Conservation (phyloP, 2,888 invertebrate genomes). For the Hypomecis punctinalis region DNA sequence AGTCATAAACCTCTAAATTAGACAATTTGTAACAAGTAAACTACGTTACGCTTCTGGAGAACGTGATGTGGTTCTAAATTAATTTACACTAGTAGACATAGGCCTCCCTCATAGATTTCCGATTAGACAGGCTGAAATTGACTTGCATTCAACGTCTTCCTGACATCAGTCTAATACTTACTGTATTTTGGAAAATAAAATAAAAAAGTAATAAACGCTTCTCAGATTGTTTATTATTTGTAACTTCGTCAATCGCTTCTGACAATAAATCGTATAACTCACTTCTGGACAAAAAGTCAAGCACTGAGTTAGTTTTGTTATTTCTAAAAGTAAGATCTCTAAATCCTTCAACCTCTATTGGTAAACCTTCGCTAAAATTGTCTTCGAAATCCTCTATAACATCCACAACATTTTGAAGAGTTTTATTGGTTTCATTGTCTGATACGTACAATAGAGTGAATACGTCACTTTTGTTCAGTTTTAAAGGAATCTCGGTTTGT, state of each 20-base stretch:
- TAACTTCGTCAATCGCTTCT: conserved; percentile 36
- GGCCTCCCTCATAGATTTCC: too few species aligned
- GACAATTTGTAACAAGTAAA: too few species aligned
- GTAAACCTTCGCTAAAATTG: conserved; percentile 31
- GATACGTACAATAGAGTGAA: conserved; percentile 55
- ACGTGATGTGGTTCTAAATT: too few species aligned
- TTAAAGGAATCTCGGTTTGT: not conserved
- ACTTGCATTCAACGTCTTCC: too few species aligned
- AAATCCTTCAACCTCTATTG: conserved; percentile 39
- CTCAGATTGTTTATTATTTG: conserved; percentile 16
- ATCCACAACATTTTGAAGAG: conserved; percentile 33
- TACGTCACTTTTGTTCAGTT: conserved; percentile 21
- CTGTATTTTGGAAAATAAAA: not conserved
- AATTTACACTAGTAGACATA: too few species aligned
- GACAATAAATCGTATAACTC: conserved; percentile 43
- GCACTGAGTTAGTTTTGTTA: conserved; percentile 25
- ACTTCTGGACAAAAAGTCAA: conserved; percentile 36
- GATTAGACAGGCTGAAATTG: too few species aligned
- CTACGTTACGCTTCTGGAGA: too few species aligned
- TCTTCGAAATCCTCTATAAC: conserved; percentile 35
- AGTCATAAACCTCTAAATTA: too few species aligned
- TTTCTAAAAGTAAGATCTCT: conserved; percentile 42
- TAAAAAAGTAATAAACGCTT: not conserved
- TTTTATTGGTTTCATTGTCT: conserved; percentile 44
- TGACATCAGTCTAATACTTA: too few species aligned